A percentile compares a stretch with the other conserved stretches of the same genome.
These are phyloP conservation scores for Xylocampa areola DNA, from an alignment of 2,888 invertebrate genomes.

Conservation along the genomic window DNA sequence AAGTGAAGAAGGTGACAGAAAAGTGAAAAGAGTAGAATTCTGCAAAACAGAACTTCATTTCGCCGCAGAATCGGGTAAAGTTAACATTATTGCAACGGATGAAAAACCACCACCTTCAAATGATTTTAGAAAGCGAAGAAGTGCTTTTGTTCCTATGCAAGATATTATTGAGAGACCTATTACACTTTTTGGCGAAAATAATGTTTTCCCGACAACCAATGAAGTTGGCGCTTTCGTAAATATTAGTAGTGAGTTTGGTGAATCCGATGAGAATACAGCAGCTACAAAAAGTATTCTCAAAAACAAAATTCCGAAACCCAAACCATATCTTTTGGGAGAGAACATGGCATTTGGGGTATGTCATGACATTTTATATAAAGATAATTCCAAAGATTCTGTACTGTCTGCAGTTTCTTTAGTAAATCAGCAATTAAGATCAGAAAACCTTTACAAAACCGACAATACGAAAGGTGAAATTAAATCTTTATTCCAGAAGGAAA, in stretches of 20 bases:
- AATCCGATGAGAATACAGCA: constrained; percentile 86
- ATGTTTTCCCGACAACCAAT: constrained; percentile 65
- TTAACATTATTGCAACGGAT: constrained; percentile 96
- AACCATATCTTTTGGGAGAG: constrained; percentile 93
- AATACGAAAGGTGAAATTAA: constrained; percentile 65
- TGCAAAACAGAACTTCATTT: constrained; percentile 97
- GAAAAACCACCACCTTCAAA: constrained; percentile 96
- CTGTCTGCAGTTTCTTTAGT: constrained; percentile 79
- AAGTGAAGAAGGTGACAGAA: constrained; percentile 82
- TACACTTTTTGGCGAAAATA: constrained; percentile 91
- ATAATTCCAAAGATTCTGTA: constrained; percentile 58
- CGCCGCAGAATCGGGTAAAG: constrained; percentile 95
- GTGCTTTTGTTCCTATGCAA: constrained; percentile 84
- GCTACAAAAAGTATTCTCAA: constrained; percentile 93
- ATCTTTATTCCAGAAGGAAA: constrained; percentile 60
- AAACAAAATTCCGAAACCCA: constrained; percentile 93
- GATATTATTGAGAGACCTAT: constrained; percentile 88
- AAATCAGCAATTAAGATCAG: constrained; percentile 78
- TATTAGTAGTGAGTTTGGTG: constrained; percentile 73
- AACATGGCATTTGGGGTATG: constrained; percentile 87
- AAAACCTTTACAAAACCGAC: constrained; percentile 68
- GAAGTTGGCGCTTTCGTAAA: constrained; percentile 58
- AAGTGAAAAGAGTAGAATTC: constrained; percentile 94
- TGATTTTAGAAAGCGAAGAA: constrained; percentile 93
- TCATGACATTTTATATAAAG: constrained; percentile 61